These are phyloP conservation scores for Embidobia sp. DNA, from an alignment of 2,888 invertebrate species.

Conservation along the genomic window DNA sequence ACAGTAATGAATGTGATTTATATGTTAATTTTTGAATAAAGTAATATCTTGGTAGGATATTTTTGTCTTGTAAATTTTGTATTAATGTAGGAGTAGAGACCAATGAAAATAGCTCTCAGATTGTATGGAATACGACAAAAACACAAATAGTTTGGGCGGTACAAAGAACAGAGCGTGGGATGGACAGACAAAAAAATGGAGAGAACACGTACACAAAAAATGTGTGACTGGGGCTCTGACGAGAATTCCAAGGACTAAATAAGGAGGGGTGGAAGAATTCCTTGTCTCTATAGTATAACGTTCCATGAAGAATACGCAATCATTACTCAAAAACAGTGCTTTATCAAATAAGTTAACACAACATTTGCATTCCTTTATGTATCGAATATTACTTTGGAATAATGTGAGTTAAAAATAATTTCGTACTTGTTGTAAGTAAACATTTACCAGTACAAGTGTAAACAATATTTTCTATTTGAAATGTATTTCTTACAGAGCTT, in stretches of 20 bases:
- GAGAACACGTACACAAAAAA: conserved; percentile 44
- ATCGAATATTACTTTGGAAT: too few species aligned
- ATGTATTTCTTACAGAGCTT: too few species aligned
- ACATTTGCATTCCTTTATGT: too few species aligned
- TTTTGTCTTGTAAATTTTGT: conserved; percentile 3
- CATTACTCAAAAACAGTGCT: conserved; percentile 19
- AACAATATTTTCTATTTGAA: too few species aligned
- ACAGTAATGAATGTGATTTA: too few species aligned
- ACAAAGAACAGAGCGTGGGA: conserved; percentile 50
- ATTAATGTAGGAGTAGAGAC: conserved; percentile 12
- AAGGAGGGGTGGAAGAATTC: conserved; percentile 33
- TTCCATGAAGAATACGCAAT: conserved; percentile 16
- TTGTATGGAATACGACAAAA: conserved; percentile 27
- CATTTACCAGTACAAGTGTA: too few species aligned
- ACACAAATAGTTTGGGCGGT: conserved; percentile 42
- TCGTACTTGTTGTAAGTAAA: too few species aligned
- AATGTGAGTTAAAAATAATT: too few species aligned
- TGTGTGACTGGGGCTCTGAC: conserved; percentile 41
- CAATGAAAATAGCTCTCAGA: conserved; percentile 9
- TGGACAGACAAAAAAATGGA: conserved; percentile 32
- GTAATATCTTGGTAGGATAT: not conserved
- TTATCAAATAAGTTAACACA: conserved; percentile 11
- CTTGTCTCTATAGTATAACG: conserved; percentile 5
- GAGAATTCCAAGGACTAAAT: conserved; percentile 42
- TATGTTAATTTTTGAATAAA: not conserved